Evolutionary conservation across 2,113 vertebrate genomes (phyloP), one percentile per base, ranked within the genome.

Genomic region (Cyphomyrus plagiostoma): DNA sequence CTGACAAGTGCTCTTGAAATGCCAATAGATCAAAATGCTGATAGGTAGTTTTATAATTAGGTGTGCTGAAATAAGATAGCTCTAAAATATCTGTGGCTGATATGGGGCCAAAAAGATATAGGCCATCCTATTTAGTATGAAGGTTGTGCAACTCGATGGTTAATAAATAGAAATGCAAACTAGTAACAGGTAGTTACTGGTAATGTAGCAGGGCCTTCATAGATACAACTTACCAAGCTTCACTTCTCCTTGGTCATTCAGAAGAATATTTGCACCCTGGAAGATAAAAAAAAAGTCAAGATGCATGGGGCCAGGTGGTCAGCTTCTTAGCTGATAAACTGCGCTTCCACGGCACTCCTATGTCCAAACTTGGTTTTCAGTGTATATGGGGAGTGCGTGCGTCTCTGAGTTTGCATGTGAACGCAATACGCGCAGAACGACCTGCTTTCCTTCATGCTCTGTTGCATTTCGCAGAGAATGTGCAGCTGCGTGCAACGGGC

Each of bases 191-290:
- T 2, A 77, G 70, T 1, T 19, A 5, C 21, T 3, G 35, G 35
- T 8, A 46, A 62, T 88, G 39, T 2, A 4, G 21, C 10, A 48
- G 87, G 35, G n/a, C 58, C 88, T 70, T 49, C 30, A 5, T 88
- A 48, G 21, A 10, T 3, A 77, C 45, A 90, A 96, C 96, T 89
- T 92, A 98, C 98, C 98, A 53, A 98, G 92, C 89, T 95, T 97
- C 83, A 98, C 97, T 90, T 98, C 96, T 77, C 98, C 98, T 6
- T 94, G 94, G 70, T 98, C 96, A 1, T 97, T 98, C 90, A 98
- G 94, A 89, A 98, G 97, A 93, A 98, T 97, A 93, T 98, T 98
- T 93, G 98, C 98, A 84, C 98, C 98, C 98, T 98, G 92, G 21
- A 91, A 91, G 19, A 62, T 53, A 82, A 66, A 56, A 49, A 56